Percentiles rank a stretch among this genome's conserved stretches.
Conservation (phyloP, 2,888 invertebrate species). For the Trichacis sp. region DNA sequence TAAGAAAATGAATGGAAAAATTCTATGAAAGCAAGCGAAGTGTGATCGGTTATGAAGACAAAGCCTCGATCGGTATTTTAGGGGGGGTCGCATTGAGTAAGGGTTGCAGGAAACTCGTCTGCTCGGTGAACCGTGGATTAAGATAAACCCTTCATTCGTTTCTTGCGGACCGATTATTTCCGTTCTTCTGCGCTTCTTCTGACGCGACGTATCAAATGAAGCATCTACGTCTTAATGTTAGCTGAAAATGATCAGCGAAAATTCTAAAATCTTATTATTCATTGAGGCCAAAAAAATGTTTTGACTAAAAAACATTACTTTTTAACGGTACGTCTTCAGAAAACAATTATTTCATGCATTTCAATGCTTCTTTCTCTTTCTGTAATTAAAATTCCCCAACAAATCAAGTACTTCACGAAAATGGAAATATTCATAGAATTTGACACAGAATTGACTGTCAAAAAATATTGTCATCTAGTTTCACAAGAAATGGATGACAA, state of each 20-base stretch:
- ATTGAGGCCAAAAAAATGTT: too few species aligned
- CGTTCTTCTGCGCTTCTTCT: conserved; percentile 45
- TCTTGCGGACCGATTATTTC: conserved; percentile 61
- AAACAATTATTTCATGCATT: too few species aligned
- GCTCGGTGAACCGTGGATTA: conserved; percentile 66
- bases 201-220: conserved; percentile 40
- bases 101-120: conserved; percentile 55
- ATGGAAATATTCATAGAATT: too few species aligned
- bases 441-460: too few species aligned
- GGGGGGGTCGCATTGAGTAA: conserved; percentile 43
- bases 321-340: too few species aligned
- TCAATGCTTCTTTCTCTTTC: too few species aligned
- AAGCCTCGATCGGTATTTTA: conserved; percentile 44
- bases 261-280: conserved; percentile 1
- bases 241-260: conserved; percentile 31
- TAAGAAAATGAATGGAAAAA: conserved; percentile 44
- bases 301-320: too few species aligned
- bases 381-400: too few species aligned
- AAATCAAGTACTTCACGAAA: too few species aligned
- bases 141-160: conserved; percentile 68
- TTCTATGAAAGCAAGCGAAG: conserved; percentile 58
- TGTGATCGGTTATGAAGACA: conserved; percentile 62
- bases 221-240: conserved; percentile 39
- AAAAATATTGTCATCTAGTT: too few species aligned
- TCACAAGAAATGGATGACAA: too few species aligned